A percentile compares a stretch with the other conserved stretches of the same genome.
Conservation (phyloP, 2,797 vertebrate genomes). For the Spinus pinus region DNA sequence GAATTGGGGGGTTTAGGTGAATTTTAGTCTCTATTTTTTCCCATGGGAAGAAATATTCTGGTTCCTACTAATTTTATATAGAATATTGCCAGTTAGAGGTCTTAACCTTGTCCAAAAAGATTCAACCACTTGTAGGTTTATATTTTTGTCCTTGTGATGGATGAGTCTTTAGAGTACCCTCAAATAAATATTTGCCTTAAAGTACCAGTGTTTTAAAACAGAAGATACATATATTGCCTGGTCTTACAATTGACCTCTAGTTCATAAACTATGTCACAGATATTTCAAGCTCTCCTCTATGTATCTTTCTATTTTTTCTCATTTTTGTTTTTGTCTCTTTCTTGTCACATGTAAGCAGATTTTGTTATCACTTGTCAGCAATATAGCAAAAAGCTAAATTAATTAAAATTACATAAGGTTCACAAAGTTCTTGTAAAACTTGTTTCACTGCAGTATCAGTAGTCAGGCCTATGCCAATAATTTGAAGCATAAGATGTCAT, state of each 20-base stretch:
- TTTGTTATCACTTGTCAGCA: background rate
- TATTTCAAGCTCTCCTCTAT: background rate
- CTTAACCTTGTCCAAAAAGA: constrained; percentile 61
- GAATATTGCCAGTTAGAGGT: constrained; percentile 28
- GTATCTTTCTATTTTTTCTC: background rate
- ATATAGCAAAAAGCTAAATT: background rate
- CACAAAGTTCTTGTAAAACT: background rate
- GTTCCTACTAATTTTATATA: constrained; percentile 40
- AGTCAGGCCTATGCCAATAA: background rate
- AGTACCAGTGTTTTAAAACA: background rate
- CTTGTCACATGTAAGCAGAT: background rate
- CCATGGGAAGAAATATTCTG: constrained; percentile 23
- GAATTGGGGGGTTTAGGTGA: background rate
- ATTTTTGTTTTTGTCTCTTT: background rate
- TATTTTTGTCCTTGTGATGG: constrained; percentile 54
- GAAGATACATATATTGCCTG: background rate
- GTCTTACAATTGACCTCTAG: background rate
- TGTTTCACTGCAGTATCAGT: background rate
- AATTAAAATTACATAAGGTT: background rate
- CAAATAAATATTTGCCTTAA: background rate
- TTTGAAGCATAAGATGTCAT: background rate
- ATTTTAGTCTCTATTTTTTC: background rate
- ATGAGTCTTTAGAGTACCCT: background rate
- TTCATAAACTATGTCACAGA: background rate
- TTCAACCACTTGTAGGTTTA: constrained; percentile 32